Percentiles rank a stretch among this genome's conserved stretches.
phyloP scores from a whole-genome alignment of 2,888 invertebrate genomes.

The Cosmia pyralina region DNA sequence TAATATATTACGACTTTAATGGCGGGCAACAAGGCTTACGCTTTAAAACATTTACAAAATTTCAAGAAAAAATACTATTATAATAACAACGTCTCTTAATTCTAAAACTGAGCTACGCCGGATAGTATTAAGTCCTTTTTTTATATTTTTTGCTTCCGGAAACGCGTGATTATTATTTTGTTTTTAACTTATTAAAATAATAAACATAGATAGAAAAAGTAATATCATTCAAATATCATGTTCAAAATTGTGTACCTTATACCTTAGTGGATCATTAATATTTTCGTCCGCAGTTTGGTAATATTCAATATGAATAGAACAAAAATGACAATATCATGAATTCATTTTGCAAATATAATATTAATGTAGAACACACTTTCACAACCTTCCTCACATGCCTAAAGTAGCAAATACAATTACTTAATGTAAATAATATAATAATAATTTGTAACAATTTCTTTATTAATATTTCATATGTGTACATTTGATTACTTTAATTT shows the following conservation, averaged over 20 bases:
- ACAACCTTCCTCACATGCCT: conserved; percentile 51
- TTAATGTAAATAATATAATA: conserved; percentile 58
- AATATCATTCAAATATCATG: conserved; percentile 57
- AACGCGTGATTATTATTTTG: conserved; percentile 68
- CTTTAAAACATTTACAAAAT: conserved; percentile 71
- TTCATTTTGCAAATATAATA: conserved; percentile 43
- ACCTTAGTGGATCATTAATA: conserved; percentile 47
- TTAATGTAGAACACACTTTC: conserved; percentile 41
- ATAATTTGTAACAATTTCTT: conserved; percentile 5
- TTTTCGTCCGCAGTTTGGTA: conserved; percentile 36
- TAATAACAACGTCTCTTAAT: conserved; percentile 83
- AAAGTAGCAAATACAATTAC: conserved; percentile 48
- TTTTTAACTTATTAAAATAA: conserved; percentile 64
- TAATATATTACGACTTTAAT: conserved; percentile 55
- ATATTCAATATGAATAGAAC: conserved; percentile 6
- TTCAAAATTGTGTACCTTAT: conserved; percentile 63
- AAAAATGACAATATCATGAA: conserved; percentile 40
- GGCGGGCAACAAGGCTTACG: conserved; percentile 78
- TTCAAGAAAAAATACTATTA: conserved; percentile 65
- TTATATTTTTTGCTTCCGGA: conserved; percentile 75
- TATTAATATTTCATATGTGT: conserved; percentile 11
- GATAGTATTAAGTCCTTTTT: conserved; percentile 76
- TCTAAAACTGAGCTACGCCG: conserved; percentile 86
- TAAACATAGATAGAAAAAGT: conserved; percentile 60
- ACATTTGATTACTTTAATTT: conserved; percentile 26